Evolutionary conservation across 2,797 vertebrate genomes (phyloP), one percentile per base, ranked within the genome.

Genomic region (Gymnoscopelus microlampas): DNA sequence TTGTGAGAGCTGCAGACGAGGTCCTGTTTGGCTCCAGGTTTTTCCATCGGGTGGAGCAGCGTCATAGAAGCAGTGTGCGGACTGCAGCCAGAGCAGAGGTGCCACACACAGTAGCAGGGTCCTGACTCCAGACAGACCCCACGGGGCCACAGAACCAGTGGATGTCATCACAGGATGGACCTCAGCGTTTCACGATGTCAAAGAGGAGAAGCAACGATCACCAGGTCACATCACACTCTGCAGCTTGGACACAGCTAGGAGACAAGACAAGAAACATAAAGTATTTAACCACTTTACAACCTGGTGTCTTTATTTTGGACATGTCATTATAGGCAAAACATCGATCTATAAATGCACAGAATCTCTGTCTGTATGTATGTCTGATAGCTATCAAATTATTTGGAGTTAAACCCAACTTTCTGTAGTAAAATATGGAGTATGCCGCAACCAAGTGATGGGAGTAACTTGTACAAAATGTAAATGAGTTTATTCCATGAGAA

Each of bases 1-100:
- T 67, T 84, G 76, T 1, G 85, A 83, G 55, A 91, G 82, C 79
- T 87, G 81, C 54, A 90, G 86, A n/a, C 89, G 85, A 0, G 89
- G 89, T 0, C 82, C 80, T 0, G 62, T 78, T n/a, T 82, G 85
- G 23, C 66, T 90, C 86, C 77, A 51, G 57, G 74, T 5, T 44
- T 44, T 73, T 32, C 60, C 2, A 0, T 44, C 67, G 0, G 73
- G 39, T 8, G 1, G 4, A 13, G 24, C 2, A 0, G 50, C 0
- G 56, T n/a, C 24, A 32, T 63, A 64, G 54, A 50, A 51, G 19
- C 54, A 48, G 26, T 67, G 57, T 7, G 67, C 55, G 6, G 76
- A 55, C 58, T 44, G 76, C 59, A 76, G 69, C 71, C 54, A 63
- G 60, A 81, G 63, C 74, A 83, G 62, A 0, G 47, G 23, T 59